Conservation (phyloP, 2,113 vertebrate genomes). For the Pygoscelis adeliae region DNA sequence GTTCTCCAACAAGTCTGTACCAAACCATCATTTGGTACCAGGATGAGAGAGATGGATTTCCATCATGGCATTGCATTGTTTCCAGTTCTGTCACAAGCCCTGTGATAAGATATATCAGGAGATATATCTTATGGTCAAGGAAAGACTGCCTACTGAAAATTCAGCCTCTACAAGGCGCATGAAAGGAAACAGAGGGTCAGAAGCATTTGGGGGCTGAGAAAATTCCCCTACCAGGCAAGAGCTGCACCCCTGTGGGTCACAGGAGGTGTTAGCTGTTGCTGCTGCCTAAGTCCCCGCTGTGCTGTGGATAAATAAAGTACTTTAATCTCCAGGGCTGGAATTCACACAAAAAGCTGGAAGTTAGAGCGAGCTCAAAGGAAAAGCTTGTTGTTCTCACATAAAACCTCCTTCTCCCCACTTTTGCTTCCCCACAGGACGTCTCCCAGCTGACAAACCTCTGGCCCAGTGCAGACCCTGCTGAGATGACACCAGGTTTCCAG, state of each 20-base stretch:
- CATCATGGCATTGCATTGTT: accelerated
- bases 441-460: neutral
- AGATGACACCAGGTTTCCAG: neutral
- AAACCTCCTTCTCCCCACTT: neutral
- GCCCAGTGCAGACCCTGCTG: neutral
- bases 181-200: neutral
- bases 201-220: neutral
- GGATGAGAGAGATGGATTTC: neutral
- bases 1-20: neutral
- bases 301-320: neutral
- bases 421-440: neutral
- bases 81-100: neutral
- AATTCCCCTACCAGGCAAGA: neutral
- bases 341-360: neutral
- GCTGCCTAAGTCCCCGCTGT: neutral
- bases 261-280: neutral
- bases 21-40: neutral
- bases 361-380: neutral
- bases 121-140: neutral
- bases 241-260: neutral
- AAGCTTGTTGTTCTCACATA: neutral
- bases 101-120: neutral
- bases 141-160: neutral
- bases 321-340: neutral
- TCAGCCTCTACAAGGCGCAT: neutral